phyloP scores from a whole-genome alignment of 2,113 vertebrate species.

The Prietella phreatophila region DNA sequence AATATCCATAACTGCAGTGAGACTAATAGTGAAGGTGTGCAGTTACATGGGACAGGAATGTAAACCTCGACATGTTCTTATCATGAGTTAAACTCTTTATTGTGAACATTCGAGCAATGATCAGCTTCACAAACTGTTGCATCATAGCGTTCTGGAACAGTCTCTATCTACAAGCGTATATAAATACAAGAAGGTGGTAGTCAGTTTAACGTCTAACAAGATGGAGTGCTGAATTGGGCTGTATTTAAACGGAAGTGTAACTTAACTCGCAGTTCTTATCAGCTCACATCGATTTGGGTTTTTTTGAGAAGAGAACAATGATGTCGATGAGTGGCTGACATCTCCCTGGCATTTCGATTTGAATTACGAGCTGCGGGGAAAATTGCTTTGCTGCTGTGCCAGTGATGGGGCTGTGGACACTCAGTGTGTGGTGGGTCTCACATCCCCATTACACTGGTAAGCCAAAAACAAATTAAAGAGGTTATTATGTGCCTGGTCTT shows the following conservation, averaged over 20 bases:
- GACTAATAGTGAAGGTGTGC: background rate
- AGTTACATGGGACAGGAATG: background rate
- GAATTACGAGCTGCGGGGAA: constrained; percentile 57
- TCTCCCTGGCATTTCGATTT: constrained; percentile 66
- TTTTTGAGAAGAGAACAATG: constrained; percentile 32
- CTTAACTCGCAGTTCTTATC: constrained; percentile 37
- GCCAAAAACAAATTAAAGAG: constrained; percentile 8
- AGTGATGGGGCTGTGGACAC: constrained; percentile 30
- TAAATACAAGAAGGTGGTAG: constrained; percentile 57
- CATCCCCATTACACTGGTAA: constrained; percentile 28
- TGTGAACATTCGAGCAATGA: background rate
- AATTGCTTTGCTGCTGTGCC: constrained; percentile 63
- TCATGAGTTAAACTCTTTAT: background rate
- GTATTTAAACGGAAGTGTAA: constrained; percentile 64
- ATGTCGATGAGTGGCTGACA: constrained; percentile 61
- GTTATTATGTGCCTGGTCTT: background rate
- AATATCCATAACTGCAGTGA: background rate
- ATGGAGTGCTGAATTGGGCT: constrained; percentile 52
- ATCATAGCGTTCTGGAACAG: background rate
- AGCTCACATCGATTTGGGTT: constrained; percentile 11
- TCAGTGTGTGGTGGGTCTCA: background rate
- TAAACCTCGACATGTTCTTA: background rate
- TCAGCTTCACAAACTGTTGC: background rate
- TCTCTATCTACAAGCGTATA: background rate
- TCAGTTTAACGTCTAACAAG: constrained; percentile 50